A percentile compares a stretch with the other conserved stretches of the same genome.
Evolutionary conservation across 2,797 vertebrate species (phyloP).

Genomic region (Rhodeus uyekii): DNA sequence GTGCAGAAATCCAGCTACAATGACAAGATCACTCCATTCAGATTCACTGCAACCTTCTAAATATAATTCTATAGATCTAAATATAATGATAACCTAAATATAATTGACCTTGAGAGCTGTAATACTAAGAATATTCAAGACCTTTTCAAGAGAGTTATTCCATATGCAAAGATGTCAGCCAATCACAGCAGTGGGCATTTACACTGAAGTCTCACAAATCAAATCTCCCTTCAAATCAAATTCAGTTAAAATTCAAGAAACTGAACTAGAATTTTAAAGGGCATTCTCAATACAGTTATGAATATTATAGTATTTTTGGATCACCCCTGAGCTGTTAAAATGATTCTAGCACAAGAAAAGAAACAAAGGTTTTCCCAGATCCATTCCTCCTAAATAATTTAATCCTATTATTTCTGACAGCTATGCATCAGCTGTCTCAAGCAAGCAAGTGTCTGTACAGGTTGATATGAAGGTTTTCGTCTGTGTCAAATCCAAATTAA

Average conservation of each 20-base stretch:
- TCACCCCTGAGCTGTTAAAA: not conserved
- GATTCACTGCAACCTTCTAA: too few species aligned
- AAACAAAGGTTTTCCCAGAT: not conserved
- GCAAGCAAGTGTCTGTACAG: not conserved
- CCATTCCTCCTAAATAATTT: not conserved
- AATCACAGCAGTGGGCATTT: too few species aligned
- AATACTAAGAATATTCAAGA: too few species aligned
- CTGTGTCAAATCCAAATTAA: not conserved
- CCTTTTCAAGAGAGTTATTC: too few species aligned
- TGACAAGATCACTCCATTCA: too few species aligned
- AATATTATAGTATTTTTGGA: not conserved
- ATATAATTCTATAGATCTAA: too few species aligned
- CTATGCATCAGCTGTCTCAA: slow-evolving; percentile 2
- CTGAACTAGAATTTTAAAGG: not conserved
- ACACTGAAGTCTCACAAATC: too few species aligned
- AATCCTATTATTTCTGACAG: not conserved
- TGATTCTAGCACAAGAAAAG: not conserved
- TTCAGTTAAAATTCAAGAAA: not conserved
- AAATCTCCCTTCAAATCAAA: not conserved
- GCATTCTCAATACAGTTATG: not conserved
- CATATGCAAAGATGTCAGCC: too few species aligned
- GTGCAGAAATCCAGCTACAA: too few species aligned
- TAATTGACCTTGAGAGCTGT: too few species aligned
- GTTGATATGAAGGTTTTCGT: not conserved
- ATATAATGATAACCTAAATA: too few species aligned